These are phyloP conservation scores for Drosophila anomalata DNA, from an alignment of 2,888 invertebrate genomes.

Conservation along the genomic window DNA sequence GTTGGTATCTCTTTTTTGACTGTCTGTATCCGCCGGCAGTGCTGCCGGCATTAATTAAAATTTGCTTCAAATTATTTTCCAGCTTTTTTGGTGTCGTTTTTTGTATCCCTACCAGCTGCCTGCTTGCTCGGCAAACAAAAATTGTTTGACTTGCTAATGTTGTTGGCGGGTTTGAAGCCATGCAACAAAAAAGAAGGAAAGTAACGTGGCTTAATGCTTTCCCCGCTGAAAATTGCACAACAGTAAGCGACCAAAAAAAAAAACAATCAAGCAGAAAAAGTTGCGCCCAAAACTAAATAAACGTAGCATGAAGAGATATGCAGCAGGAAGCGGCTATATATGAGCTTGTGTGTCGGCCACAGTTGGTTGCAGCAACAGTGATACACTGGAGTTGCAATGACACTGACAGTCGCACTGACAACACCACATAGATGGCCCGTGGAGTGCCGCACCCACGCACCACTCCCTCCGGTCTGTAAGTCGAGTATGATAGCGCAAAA, in stretches of 20 bases:
- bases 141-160: conserved; percentile 59
- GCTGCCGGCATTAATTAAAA: conserved; percentile 72
- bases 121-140: conserved; percentile 67
- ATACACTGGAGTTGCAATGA: conserved; percentile 32
- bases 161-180: conserved; percentile 27
- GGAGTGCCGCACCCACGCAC: conserved; percentile 6
- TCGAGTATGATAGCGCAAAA: conserved; percentile 56
- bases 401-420: conserved; percentile 43
- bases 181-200: conserved; percentile 9
- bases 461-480: conserved; percentile 39
- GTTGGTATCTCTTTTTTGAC: conserved; percentile 28
- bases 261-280: conserved; percentile 48
- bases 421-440: conserved; percentile 30
- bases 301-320: conserved; percentile 74
- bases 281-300: conserved; percentile 68
- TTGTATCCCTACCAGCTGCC: conserved; percentile 35
- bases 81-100: conserved; percentile 11
- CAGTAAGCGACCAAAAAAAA: conserved; percentile 16
- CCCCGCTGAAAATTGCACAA: conserved; percentile 22
- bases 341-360: conserved; percentile 27
- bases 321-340: conserved; percentile 56
- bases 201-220: not conserved
- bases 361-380: conserved; percentile 39
- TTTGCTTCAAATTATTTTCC: conserved; percentile 71
- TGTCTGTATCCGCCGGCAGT: conserved; percentile 21